A percentile compares a stretch with the other conserved stretches of the same genome.
Conservation (phyloP, 30 jellyfish, hydroid and myxozoan genomes). For the Hydractinia echinata region DNA sequence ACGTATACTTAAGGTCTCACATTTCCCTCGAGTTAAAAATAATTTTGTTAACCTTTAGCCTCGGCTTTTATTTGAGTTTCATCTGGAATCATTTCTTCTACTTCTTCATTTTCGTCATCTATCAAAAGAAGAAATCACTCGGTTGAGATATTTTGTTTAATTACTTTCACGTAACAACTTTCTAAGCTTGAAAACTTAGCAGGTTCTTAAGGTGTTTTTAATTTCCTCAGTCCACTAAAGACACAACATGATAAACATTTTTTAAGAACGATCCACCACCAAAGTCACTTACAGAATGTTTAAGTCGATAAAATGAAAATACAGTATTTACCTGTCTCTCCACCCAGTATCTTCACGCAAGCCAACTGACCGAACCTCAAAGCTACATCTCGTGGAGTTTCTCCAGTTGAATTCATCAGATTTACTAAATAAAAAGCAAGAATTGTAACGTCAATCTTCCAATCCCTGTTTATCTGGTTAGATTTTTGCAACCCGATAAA, state of each 20-base stretch:
- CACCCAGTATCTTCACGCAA: conserved; percentile 76
- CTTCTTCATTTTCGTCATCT: conserved; percentile 58
- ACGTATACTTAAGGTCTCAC: no score
- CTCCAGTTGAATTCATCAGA: conserved; percentile 77
- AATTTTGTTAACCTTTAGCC: conserved; percentile 46
- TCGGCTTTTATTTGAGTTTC: conserved; percentile 52
- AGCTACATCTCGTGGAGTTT: conserved; percentile 87
- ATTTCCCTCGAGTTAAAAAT: background rate
- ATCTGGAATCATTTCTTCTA: conserved; percentile 55
- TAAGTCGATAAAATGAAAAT: background rate
- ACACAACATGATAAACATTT: background rate
- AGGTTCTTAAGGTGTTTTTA: no score
- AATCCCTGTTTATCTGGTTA: background rate
- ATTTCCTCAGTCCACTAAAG: background rate
- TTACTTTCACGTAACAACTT: no score
- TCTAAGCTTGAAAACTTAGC: no score
- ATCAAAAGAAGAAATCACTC: background rate
- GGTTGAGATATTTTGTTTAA: background rate
- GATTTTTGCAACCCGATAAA: no score
- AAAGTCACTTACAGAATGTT: background rate
- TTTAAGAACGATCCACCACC: background rate
- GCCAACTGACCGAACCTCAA: conserved; percentile 82
- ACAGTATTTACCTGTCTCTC: conserved; percentile 51
- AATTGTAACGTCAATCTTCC: background rate
- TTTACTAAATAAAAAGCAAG: conserved; percentile 32